A percentile compares a stretch with the other conserved stretches of the same genome.
Evolutionary conservation across 2,888 invertebrate species (phyloP).

Genomic region (Cantharis nigra): DNA sequence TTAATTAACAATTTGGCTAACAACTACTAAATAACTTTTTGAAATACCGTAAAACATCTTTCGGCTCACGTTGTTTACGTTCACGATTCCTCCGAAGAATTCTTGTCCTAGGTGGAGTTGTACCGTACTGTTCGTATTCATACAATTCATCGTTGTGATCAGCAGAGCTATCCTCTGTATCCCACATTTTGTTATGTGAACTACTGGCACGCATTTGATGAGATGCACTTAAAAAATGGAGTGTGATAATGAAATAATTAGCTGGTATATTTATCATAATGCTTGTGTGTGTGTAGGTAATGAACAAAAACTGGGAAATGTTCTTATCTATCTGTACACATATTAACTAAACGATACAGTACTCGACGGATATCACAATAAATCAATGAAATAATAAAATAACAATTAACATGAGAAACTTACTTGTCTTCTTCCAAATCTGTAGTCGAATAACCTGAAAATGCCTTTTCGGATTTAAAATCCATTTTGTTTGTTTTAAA

Average conservation of each 20-base stretch:
- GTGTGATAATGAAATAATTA: conserved; percentile 21
- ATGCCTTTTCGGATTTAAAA: neutral
- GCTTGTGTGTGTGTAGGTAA: neutral
- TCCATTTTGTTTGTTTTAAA: conserved; percentile 11
- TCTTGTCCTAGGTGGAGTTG: conserved; percentile 79
- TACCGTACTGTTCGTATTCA: conserved; percentile 70
- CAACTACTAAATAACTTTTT: neutral
- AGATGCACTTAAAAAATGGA: conserved; percentile 23
- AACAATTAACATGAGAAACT: conserved; percentile 1
- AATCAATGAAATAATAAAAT: conserved; percentile 3
- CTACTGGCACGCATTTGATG: conserved; percentile 17
- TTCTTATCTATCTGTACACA: conserved; percentile 4
- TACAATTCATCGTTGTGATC: conserved; percentile 43
- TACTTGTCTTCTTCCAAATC: conserved; percentile 16
- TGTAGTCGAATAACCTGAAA: conserved; percentile 8
- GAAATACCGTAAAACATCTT: conserved; percentile 60
- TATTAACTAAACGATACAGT: neutral
- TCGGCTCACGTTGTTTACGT: conserved; percentile 59
- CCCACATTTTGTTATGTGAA: conserved; percentile 18
- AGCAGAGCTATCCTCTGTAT: conserved; percentile 26
- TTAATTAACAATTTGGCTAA: neutral
- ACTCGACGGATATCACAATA: neutral
- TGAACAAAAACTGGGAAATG: conserved; percentile 1
- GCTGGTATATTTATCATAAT: neutral
- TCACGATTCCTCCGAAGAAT: conserved; percentile 60